Conservation (phyloP, 1,140 invertebrate genomes). For the Drosophila nannoptera region DNA sequence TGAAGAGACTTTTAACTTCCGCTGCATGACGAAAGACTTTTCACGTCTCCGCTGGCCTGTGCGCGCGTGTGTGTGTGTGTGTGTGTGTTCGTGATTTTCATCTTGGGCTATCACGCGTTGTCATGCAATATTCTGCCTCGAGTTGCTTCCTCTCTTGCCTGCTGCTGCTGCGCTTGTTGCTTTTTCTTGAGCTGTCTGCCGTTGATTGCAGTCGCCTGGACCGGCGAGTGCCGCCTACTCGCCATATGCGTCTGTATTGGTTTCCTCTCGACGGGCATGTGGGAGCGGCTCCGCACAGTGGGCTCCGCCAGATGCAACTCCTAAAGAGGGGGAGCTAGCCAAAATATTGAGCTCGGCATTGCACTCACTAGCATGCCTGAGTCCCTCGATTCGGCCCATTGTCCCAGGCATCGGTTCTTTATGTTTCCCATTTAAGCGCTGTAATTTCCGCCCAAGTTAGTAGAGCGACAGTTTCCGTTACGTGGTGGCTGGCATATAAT, state of each 20-base stretch:
- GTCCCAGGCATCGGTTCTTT: slow-evolving; percentile 38
- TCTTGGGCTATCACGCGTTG: slow-evolving; percentile 52
- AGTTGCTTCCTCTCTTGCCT: slow-evolving; percentile 22
- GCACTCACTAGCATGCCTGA: no score
- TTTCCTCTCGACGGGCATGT: neutral
- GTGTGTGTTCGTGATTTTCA: slow-evolving; percentile 43
- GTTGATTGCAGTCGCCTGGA: slow-evolving; percentile 33
- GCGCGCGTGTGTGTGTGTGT: slow-evolving; percentile 18
- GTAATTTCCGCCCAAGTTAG: slow-evolving; percentile 73
- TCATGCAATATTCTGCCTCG: slow-evolving; percentile 63
- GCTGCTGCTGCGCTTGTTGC: slow-evolving; percentile 22
- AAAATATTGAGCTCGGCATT: no score
- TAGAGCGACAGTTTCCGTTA: slow-evolving; percentile 69
- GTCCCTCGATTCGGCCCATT: neutral
- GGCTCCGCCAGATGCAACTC: neutral
- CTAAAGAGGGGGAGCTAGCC: no score
- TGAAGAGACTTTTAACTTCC: slow-evolving; percentile 66
- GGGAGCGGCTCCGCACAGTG: slow-evolving; percentile 3
- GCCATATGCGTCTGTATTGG: slow-evolving; percentile 12
- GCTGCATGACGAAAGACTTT: slow-evolving; percentile 53
- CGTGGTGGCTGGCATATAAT: slow-evolving; percentile 66
- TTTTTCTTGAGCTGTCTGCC: slow-evolving; percentile 19
- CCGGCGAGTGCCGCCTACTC: neutral
- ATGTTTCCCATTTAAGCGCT: slow-evolving; percentile 72
- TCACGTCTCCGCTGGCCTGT: slow-evolving; percentile 10